phyloP scores from a whole-genome alignment of 2,888 invertebrate genomes.

The Amphimallon solstitiale region DNA sequence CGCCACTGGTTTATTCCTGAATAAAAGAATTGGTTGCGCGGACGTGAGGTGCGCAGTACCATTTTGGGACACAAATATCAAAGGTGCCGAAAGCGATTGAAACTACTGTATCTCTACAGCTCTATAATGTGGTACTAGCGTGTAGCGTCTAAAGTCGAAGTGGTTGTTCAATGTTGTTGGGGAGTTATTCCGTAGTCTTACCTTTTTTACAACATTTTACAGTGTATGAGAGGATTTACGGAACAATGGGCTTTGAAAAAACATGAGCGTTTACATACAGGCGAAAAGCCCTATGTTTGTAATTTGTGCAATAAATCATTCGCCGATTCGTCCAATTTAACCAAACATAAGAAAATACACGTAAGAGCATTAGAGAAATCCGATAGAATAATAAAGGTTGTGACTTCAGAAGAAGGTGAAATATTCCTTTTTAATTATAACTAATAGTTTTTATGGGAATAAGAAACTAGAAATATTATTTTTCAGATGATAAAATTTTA shows the following conservation, averaged over 20 bases:
- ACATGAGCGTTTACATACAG: constrained; percentile 73
- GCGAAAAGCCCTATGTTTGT: constrained; percentile 77
- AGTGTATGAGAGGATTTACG: constrained; percentile 70
- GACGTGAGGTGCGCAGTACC: too few relatives aligned
- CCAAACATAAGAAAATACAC: constrained; percentile 70
- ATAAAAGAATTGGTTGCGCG: too few relatives aligned
- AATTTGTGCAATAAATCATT: constrained; percentile 78
- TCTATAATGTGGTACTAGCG: too few relatives aligned
- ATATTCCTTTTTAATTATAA: background rate
- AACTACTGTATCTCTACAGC: too few relatives aligned
- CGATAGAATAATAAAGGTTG: constrained; percentile 42
- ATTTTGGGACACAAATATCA: too few relatives aligned
- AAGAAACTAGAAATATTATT: background rate
- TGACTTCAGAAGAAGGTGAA: constrained; percentile 43
- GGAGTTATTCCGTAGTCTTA: too few relatives aligned
- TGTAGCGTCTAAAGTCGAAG: too few relatives aligned
- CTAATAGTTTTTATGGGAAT: background rate
- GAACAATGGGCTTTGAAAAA: constrained; percentile 74
- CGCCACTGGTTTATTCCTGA: too few relatives aligned
- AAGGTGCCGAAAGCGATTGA: too few relatives aligned
- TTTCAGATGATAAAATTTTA: constrained; percentile 58
- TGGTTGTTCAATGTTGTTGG: too few relatives aligned
- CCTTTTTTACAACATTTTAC: too few relatives aligned
- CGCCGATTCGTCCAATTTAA: constrained; percentile 80
- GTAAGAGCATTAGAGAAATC: constrained; percentile 39